phyloP scores from a whole-genome alignment of 1,140 invertebrate genomes.

The Danaus plexippus region DNA sequence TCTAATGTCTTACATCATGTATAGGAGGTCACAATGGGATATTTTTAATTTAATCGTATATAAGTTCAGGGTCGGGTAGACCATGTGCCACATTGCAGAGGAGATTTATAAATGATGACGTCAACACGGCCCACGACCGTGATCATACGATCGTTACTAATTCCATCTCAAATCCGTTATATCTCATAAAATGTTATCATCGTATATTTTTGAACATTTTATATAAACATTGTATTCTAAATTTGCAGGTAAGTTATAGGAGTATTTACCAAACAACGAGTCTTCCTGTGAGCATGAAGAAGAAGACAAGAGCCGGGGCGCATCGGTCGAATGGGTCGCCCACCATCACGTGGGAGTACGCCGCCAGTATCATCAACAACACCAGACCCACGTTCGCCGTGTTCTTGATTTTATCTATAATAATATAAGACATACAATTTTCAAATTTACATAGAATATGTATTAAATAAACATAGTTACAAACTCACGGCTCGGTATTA shows the following conservation, averaged over 20 bases:
- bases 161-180: too few species aligned
- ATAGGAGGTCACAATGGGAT: too few species aligned
- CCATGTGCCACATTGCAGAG: too few species aligned
- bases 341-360: conserved; percentile 94
- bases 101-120: too few species aligned
- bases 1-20: conserved; percentile 5
- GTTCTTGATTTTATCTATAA: conserved; percentile 89
- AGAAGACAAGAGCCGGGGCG: conserved; percentile 93
- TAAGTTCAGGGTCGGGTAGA: too few species aligned
- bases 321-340: conserved; percentile 94
- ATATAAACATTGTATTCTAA: too few species aligned
- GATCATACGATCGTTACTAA: too few species aligned
- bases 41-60: too few species aligned
- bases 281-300: conserved; percentile 94
- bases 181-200: too few species aligned
- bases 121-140: too few species aligned
- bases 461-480: not conserved
- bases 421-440: not conserved
- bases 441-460: too few species aligned
- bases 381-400: conserved; percentile 88
- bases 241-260: not conserved
- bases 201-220: too few species aligned
- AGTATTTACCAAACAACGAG: conserved; percentile 79
- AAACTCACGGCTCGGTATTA: conserved; percentile 89
- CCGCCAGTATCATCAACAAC: conserved; percentile 86